A percentile compares a stretch with the other conserved stretches of the same genome.
Evolutionary conservation across 2,113 vertebrate genomes (phyloP).

Genomic region (Tachysurus vachellii): DNA sequence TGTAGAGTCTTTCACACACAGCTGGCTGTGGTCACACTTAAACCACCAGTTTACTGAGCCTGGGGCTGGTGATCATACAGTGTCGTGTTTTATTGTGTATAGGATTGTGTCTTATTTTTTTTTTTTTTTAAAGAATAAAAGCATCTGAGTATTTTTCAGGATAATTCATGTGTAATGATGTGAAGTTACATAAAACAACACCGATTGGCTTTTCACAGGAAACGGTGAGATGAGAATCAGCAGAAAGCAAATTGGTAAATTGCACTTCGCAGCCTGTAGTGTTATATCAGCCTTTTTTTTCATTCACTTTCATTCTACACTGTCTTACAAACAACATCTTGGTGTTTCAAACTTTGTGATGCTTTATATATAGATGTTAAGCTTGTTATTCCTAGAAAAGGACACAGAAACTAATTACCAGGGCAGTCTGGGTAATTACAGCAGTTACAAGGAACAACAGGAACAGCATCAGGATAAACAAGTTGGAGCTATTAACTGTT

Average conservation of each 20-base stretch:
- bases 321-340: neutral
- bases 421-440: neutral
- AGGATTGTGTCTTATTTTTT: neutral
- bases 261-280: neutral
- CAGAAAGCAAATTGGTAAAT: neutral
- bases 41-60: neutral
- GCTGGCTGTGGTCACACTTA: constrained; percentile 22
- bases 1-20: constrained; percentile 23
- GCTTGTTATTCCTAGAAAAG: neutral
- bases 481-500: neutral
- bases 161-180: neutral
- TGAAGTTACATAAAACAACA: neutral
- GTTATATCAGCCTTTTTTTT: constrained; percentile 7
- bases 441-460: neutral
- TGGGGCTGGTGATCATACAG: neutral
- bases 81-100: no score
- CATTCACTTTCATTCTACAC: neutral
- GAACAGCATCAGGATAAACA: neutral
- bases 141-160: neutral
- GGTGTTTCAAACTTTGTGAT: neutral
- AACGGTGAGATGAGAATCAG: constrained; percentile 13
- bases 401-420: neutral
- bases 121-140: neutral
- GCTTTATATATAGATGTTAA: neutral
- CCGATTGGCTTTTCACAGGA: constrained; percentile 14